These are phyloP conservation scores for Trematomus bernacchii DNA, from an alignment of 2,797 vertebrate species.

Conservation along the genomic window DNA sequence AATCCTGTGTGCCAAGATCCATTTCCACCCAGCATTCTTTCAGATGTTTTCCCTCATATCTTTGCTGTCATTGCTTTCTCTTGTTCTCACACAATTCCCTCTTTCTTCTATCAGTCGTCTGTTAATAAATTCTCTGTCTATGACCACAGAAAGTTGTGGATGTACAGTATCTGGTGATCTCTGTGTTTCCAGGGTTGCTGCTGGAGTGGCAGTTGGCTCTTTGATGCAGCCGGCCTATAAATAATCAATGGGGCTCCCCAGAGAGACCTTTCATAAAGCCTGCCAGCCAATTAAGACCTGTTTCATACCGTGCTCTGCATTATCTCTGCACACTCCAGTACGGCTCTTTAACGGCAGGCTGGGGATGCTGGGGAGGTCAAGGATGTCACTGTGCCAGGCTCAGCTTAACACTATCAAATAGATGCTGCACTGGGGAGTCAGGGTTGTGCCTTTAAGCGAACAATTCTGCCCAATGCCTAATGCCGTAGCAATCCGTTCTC, in stretches of 20 bases:
- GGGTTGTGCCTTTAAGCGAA: conserved; percentile 22
- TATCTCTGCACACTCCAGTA: conserved; percentile 54
- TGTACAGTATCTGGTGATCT: conserved; percentile 61
- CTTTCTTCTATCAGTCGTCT: conserved; percentile 4
- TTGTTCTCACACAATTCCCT: conserved; percentile 18
- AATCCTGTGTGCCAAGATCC: conserved; percentile 3
- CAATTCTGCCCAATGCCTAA: background rate
- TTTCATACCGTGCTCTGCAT: conserved; percentile 62
- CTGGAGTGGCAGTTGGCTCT: conserved; percentile 71
- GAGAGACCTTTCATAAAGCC: conserved; percentile 72
- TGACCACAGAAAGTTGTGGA: conserved; percentile 43
- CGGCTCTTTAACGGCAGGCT: conserved; percentile 46
- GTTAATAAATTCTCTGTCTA: conserved; percentile 42
- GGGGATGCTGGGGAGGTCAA: conserved; percentile 57
- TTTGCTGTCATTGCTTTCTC: conserved; percentile 5
- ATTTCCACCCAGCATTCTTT: conserved; percentile 16
- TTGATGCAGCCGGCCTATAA: conserved; percentile 80
- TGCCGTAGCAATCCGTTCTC: background rate
- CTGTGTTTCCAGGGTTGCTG: conserved; percentile 54
- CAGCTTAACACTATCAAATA: conserved; percentile 46
- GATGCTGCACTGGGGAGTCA: conserved; percentile 11
- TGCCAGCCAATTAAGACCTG: conserved; percentile 77
- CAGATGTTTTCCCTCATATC: conserved; percentile 6
- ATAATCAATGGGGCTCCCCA: conserved; percentile 77
- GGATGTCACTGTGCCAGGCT: conserved; percentile 44